phyloP scores from a whole-genome alignment of 2,888 invertebrate species.

The Andrena dorsata region DNA sequence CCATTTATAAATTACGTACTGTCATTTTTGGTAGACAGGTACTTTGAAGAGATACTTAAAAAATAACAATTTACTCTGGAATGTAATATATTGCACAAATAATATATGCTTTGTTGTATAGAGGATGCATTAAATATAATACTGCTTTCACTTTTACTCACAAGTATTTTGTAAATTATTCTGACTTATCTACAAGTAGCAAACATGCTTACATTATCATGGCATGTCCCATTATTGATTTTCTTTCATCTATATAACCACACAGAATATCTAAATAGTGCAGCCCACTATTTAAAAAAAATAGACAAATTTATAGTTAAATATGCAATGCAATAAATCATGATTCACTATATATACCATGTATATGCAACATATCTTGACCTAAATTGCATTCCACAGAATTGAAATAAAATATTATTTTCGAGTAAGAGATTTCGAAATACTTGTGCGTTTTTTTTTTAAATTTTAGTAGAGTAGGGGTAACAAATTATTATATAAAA shows the following conservation, averaged over 20 bases:
- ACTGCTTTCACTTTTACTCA: slow-evolving; percentile 42
- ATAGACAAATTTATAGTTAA: slow-evolving; percentile 6
- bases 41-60: slow-evolving; percentile 32
- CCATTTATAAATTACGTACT: slow-evolving; percentile 18
- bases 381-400: not conserved
- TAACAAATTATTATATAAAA: not conserved
- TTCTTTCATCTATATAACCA: slow-evolving; percentile 70
- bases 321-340: not conserved
- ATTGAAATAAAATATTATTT: slow-evolving; percentile 8
- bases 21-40: slow-evolving; percentile 31
- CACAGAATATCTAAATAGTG: slow-evolving; percentile 40
- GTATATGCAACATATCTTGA: not conserved
- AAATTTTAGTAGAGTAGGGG: not conserved
- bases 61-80: slow-evolving; percentile 31
- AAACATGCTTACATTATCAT: slow-evolving; percentile 75
- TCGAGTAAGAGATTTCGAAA: slow-evolving; percentile 5
- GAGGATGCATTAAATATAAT: slow-evolving; percentile 15
- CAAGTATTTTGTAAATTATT: slow-evolving; percentile 53
- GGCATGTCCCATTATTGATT: slow-evolving; percentile 79
- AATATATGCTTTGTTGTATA: not conserved
- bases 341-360: not conserved
- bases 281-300: slow-evolving; percentile 16
- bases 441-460: not conserved
- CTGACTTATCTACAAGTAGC: slow-evolving; percentile 78
- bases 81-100: slow-evolving; percentile 21